These are phyloP conservation scores for Stigmatopora nigra DNA, from an alignment of 2,113 vertebrate species.

Conservation along the genomic window DNA sequence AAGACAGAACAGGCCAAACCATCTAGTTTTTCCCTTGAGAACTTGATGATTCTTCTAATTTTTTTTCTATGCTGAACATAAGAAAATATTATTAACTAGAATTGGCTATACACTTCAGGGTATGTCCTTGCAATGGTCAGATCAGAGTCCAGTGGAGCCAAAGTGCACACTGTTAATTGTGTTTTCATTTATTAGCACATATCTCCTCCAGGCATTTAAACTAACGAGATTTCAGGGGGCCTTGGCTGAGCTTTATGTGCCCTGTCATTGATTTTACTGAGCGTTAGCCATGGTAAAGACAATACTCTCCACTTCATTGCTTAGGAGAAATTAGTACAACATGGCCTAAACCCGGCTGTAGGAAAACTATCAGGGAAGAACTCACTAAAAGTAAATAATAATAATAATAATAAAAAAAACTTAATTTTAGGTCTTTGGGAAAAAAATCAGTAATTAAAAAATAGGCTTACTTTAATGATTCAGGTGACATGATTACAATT, in stretches of 20 bases:
- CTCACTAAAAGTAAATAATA: conserved; percentile 10
- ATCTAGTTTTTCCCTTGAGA: not conserved
- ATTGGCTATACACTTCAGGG: conserved; percentile 62
- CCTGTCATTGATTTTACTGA: conserved; percentile 66
- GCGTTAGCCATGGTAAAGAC: conserved; percentile 50
- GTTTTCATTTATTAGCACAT: conserved; percentile 70
- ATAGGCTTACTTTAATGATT: not conserved
- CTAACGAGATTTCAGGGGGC: conserved; percentile 62
- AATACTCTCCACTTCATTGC: conserved; percentile 43
- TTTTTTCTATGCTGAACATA: conserved; percentile 36
- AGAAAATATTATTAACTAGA: conserved; percentile 61
- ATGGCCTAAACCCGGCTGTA: conserved; percentile 22
- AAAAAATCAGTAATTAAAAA: not conserved
- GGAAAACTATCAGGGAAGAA: conserved; percentile 16
- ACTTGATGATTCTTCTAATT: conserved; percentile 52
- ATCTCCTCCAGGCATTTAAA: conserved; percentile 69
- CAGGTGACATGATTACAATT: not conserved
- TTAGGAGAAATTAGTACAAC: conserved; percentile 52
- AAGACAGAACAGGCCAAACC: not conserved
- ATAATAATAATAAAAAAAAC: not conserved
- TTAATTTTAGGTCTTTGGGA: not conserved
- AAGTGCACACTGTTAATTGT: conserved; percentile 59
- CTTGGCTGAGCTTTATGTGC: conserved; percentile 58
- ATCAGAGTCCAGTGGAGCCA: conserved; percentile 48
- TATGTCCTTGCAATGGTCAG: conserved; percentile 50